Percentiles rank a stretch among this genome's conserved stretches.
phyloP scores from a whole-genome alignment of 1,140 invertebrate species.

The Bombus superbus region DNA sequence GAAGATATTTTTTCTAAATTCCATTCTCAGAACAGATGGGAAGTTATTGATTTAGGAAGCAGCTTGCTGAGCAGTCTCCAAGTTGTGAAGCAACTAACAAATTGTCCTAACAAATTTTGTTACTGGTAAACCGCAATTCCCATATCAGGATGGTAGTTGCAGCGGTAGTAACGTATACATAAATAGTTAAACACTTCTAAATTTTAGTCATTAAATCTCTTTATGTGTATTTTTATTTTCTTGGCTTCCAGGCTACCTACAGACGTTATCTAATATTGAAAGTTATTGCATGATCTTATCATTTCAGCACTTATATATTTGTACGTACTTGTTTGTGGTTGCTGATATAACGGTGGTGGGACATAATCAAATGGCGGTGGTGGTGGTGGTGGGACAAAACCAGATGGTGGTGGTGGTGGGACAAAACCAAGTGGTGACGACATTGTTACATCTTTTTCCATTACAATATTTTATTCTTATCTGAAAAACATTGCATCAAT shows the following conservation, averaged over 20 bases:
- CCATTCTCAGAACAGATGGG: not conserved
- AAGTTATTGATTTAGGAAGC: not conserved
- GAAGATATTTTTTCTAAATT: not conserved
- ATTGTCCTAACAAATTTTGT: not conserved
- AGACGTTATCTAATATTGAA: not conserved
- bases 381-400: conserved; percentile 44
- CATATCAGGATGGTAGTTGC: not conserved
- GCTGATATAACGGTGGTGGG: not conserved
- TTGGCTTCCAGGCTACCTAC: not conserved
- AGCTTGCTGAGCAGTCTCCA: not conserved
- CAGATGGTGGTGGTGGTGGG: conserved; percentile 54
- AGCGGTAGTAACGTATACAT: not conserved
- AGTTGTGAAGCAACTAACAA: not conserved
- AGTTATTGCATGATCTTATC: not conserved
- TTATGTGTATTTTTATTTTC: not conserved
- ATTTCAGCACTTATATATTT: not conserved
- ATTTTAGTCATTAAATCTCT: not conserved
- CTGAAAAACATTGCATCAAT: conserved; percentile 8
- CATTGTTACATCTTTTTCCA: conserved; percentile 29
- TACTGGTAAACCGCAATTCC: not conserved
- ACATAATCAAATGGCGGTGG: conserved; percentile 46
- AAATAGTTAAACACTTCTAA: not conserved
- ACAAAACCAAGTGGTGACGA: conserved; percentile 47
- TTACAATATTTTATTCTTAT: conserved; percentile 10
- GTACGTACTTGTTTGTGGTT: conserved; percentile 20